A percentile compares a stretch with the other conserved stretches of the same genome.
Conservation (phyloP, 2,113 vertebrate genomes). For the Ophthalmolycus amberensis region DNA sequence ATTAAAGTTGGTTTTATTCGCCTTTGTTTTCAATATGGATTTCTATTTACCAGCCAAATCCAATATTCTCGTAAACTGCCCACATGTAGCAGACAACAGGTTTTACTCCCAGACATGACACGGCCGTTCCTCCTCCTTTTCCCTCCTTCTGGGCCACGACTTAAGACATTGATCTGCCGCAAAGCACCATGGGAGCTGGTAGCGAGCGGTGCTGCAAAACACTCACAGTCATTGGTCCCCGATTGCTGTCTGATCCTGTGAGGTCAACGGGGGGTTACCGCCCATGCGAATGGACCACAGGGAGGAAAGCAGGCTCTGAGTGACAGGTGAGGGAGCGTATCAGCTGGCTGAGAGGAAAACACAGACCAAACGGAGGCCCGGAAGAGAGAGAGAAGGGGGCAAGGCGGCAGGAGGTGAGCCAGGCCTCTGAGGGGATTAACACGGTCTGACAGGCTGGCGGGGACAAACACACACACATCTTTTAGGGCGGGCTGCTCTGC, state of each 20-base stretch:
- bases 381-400: slow-evolving; percentile 6
- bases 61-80: slow-evolving; percentile 18
- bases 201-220: slow-evolving; percentile 24
- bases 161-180: slow-evolving; percentile 65
- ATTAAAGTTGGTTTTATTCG: not conserved
- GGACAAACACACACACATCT: slow-evolving; percentile 69
- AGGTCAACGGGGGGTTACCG: slow-evolving; percentile 57
- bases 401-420: slow-evolving; percentile 61
- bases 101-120: slow-evolving; percentile 33
- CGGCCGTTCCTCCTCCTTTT: slow-evolving; percentile 34
- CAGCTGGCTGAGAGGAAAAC: slow-evolving; percentile 1
- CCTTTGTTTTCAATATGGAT: not conserved
- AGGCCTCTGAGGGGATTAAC: slow-evolving; percentile 81
- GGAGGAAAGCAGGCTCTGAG: slow-evolving; percentile 22
- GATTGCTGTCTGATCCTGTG: slow-evolving; percentile 70
- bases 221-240: slow-evolving; percentile 52
- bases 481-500: slow-evolving; percentile 74
- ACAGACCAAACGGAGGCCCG: slow-evolving; percentile 38
- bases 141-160: slow-evolving; percentile 32
- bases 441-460: slow-evolving; percentile 76
- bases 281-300: slow-evolving; percentile 44
- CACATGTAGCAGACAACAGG: slow-evolving; percentile 36
- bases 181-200: slow-evolving; percentile 73
- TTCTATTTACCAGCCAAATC: slow-evolving; percentile 6
- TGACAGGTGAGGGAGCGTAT: slow-evolving; percentile 65